Base-by-base conservation (phyloP, 2,113 vertebrate species). In the Neodon shergylaensis region DNA sequence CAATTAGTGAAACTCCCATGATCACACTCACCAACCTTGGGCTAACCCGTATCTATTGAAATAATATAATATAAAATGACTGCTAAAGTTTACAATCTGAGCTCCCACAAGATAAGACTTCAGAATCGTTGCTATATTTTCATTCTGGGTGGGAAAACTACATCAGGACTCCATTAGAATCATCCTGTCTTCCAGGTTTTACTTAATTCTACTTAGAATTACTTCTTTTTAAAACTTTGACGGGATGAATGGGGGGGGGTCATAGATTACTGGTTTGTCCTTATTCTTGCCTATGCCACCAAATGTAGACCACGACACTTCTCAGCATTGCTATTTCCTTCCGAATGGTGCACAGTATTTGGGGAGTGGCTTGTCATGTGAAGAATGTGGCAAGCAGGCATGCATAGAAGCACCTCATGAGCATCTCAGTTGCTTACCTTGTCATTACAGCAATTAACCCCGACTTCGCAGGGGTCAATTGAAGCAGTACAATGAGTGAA, bases 271-370 rank as follows among this genome's bases (percentile, higher is more conserved):
- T 24, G 19, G 31, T 2, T 10, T 19, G 31, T 22, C 1, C 8
- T 16, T 77, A 9, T 0, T 42, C 16, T 52, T 17, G 7, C 2
- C 12, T 1, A 16, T 12, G 3, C 9, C 6, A 12, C 14, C 7
- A 36, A 26, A 36, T 0, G 13, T 52, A 7, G 0, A 26, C 26
- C 3, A 58, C 52, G 4, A 0, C n/a, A 26, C 24, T 63, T 83
- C 26, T n/a, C 4, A 36, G 33, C 1, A 19, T 68, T 4, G 39
- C 21, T 5, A 2, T 1, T 74, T 26, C 44, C 72, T 88, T 52
- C 2, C 24, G 9, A 49, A 42, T 0, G 68, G 26, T 21, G 74
- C 12, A 10, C 17, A 66, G 6, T 22, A 26, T 63, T 33, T 33
- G 47, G 52, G 76, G 16, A 68, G 0, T 82, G 33, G 76, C 76